A percentile compares a stretch with the other conserved stretches of the same genome.
phyloP scores from a whole-genome alignment of 2,888 invertebrate genomes.

The Steinernema scapterisci region DNA sequence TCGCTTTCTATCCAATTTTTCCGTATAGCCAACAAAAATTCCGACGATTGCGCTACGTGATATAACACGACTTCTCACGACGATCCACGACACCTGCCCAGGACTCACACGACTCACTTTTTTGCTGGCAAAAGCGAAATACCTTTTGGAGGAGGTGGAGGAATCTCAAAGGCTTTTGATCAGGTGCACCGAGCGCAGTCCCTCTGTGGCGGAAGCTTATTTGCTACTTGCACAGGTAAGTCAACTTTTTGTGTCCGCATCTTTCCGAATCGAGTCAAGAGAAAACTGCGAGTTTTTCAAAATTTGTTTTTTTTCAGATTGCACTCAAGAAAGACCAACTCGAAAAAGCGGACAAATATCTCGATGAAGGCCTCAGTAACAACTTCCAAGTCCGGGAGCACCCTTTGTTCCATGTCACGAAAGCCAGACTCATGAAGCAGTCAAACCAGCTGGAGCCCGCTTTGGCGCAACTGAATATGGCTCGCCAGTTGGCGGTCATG shows the following conservation, averaged over 20 bases:
- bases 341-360: conserved; percentile 73
- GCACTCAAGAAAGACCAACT: conserved; percentile 54
- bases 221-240: conserved; percentile 77
- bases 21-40: conserved; percentile 73
- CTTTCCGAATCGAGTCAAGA: too few relatives aligned
- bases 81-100: conserved; percentile 80
- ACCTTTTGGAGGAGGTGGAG: conserved; percentile 76
- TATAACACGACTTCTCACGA: conserved; percentile 75
- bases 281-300: too few relatives aligned
- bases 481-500: conserved; percentile 76
- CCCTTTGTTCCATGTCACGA: conserved; percentile 85
- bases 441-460: conserved; percentile 77
- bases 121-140: conserved; percentile 80
- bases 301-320: conserved; percentile 55
- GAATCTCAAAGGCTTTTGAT: conserved; percentile 78
- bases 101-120: conserved; percentile 72
- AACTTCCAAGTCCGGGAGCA: conserved; percentile 90
- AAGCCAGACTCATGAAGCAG: conserved; percentile 81
- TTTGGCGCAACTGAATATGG: conserved; percentile 78
- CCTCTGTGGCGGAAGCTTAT: conserved; percentile 82
- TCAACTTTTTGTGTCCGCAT: too few relatives aligned
- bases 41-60: conserved; percentile 72
- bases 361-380: conserved; percentile 87
- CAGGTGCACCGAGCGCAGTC: conserved; percentile 77
- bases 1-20: background rate